A percentile compares a stretch with the other conserved stretches of the same genome.
phyloP scores from a whole-genome alignment of 2,888 invertebrate genomes.

The Drosophila aldrichi region DNA sequence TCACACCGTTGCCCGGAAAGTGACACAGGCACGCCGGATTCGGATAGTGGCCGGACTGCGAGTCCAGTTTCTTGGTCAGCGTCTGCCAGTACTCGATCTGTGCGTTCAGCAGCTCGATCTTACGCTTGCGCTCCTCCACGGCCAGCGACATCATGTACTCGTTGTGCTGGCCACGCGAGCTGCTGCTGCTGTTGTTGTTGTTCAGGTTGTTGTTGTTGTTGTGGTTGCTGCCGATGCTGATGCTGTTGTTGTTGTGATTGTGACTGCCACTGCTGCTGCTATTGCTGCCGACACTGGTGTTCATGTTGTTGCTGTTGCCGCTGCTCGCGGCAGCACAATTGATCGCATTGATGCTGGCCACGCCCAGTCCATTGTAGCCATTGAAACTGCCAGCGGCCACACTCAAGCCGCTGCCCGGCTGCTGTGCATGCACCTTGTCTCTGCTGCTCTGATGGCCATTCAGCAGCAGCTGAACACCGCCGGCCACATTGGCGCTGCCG shows the following conservation, averaged over 20 bases:
- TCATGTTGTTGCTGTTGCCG: slow-evolving; percentile 8
- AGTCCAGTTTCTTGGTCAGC: slow-evolving; percentile 83
- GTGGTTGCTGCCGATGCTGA: slow-evolving; percentile 15
- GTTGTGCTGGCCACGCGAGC: slow-evolving; percentile 63
- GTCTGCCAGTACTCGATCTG: slow-evolving; percentile 85
- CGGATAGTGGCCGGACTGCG: slow-evolving; percentile 76
- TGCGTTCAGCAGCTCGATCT: slow-evolving; percentile 84
- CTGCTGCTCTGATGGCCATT: slow-evolving; percentile 54
- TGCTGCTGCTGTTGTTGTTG: slow-evolving; percentile 8
- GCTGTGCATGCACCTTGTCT: slow-evolving; percentile 40
- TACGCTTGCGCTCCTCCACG: slow-evolving; percentile 84
- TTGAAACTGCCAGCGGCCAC: slow-evolving; percentile 56
- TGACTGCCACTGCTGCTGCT: too few relatives aligned
- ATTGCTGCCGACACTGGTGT: slow-evolving; percentile 5
- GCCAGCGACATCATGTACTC: slow-evolving; percentile 83
- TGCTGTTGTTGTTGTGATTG: slow-evolving; percentile 8
- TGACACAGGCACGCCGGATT: slow-evolving; percentile 82
- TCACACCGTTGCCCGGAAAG: slow-evolving; percentile 69
- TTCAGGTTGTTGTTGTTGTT: not conserved
- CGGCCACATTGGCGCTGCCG: not conserved
- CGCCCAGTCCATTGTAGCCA: slow-evolving; percentile 60
- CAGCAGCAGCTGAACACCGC: slow-evolving; percentile 53
- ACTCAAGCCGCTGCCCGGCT: slow-evolving; percentile 37
- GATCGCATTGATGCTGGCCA: slow-evolving; percentile 26
- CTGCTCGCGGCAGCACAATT: slow-evolving; percentile 11